Conservation (phyloP, 92 coral and sea anemone species). For the Epizoanthus illoricatus region DNA sequence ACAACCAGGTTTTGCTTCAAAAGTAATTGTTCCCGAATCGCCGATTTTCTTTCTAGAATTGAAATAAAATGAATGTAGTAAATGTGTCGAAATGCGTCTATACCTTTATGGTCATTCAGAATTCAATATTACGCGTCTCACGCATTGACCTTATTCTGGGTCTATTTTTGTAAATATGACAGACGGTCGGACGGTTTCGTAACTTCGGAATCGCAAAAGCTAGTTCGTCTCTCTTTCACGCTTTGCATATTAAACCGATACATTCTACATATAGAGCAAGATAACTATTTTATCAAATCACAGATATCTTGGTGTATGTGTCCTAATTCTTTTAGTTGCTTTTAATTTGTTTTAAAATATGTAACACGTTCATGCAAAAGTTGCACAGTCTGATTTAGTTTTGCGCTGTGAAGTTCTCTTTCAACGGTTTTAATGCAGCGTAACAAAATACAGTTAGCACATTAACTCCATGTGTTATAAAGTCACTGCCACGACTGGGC, state of each 20-base stretch:
- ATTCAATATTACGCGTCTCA: constrained; percentile 28
- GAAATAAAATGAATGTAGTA: constrained; percentile 25
- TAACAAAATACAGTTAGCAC: constrained; percentile 7
- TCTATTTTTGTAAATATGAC: constrained; percentile 6
- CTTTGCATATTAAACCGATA: background rate
- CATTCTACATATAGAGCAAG: background rate
- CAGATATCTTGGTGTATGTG: background rate
- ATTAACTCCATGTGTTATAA: background rate
- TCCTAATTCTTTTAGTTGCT: background rate
- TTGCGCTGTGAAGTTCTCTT: background rate
- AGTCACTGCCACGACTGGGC: background rate
- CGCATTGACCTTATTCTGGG: constrained; percentile 3
- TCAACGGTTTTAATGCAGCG: background rate
- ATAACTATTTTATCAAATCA: background rate
- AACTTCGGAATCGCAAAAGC: background rate
- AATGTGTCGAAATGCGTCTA: constrained; percentile 33
- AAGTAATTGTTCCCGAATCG: background rate
- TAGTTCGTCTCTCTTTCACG: background rate
- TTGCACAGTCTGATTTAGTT: no score
- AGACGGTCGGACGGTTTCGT: no score
- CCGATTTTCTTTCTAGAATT: constrained; percentile 5
- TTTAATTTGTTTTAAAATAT: background rate
- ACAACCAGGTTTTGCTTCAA: constrained; percentile 17
- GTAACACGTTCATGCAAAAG: background rate
- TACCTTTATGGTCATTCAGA: constrained; percentile 7